phyloP scores from a whole-genome alignment of 2,888 invertebrate species.

The Xestoiulus laeticollis region DNA sequence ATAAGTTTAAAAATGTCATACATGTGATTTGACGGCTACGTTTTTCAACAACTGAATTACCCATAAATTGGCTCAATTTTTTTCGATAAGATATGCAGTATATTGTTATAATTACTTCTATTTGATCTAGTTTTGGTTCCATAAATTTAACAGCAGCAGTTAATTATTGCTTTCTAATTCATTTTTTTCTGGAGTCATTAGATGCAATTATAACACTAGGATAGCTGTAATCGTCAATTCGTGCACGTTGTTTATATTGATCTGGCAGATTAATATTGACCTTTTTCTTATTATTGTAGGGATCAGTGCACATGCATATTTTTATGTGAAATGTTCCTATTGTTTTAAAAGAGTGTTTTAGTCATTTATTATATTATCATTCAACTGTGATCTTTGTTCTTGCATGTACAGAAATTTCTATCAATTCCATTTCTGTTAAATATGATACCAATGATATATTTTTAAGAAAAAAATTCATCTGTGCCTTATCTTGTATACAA shows the following conservation, averaged over 20 bases:
- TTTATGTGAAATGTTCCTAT: not conserved
- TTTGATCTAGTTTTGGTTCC: too few species aligned
- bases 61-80: too few species aligned
- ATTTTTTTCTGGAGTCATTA: too few species aligned
- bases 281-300: not conserved
- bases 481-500: not conserved
- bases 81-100: too few species aligned
- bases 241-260: too few species aligned
- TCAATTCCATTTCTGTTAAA: not conserved
- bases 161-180: too few species aligned
- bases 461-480: not conserved
- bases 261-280: too few species aligned
- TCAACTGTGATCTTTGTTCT: constrained; percentile 7
- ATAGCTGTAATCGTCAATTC: too few species aligned
- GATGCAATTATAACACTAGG: too few species aligned
- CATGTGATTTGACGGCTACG: not conserved
- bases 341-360: not conserved
- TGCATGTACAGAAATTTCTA: not conserved
- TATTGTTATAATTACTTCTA: too few species aligned
- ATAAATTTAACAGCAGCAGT: too few species aligned
- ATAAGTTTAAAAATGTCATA: too few species aligned
- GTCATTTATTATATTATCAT: not conserved
- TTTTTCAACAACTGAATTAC: not conserved
- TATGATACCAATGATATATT: not conserved
- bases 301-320: not conserved